Evolutionary conservation across 2,888 invertebrate species (phyloP).

Genomic region (Drymonia ruficornis): DNA sequence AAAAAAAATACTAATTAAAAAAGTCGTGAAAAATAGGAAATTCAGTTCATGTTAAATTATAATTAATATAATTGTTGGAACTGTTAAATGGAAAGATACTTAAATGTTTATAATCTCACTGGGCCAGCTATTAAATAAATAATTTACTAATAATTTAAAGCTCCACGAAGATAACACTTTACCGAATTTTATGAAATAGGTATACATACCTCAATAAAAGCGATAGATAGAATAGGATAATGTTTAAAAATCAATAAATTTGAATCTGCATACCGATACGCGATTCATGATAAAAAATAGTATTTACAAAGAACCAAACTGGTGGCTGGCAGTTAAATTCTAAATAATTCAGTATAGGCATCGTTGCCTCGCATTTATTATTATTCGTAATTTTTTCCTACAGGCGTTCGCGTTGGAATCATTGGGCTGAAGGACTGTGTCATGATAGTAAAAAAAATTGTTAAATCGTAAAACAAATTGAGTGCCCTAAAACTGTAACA

Average conservation of each 20-base stretch:
- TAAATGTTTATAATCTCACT: constrained; percentile 61
- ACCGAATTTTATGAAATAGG: constrained; percentile 32
- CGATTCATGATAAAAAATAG: constrained; percentile 26
- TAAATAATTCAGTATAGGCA: constrained; percentile 42
- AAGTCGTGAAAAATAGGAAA: constrained; percentile 31
- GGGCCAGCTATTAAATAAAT: constrained; percentile 61
- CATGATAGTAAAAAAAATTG: constrained; percentile 44
- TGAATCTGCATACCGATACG: constrained; percentile 48
- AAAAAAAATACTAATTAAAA: constrained; percentile 30
- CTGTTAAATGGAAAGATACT: constrained; percentile 37
- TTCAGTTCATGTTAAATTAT: constrained; percentile 42
- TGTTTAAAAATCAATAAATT: constrained; percentile 42
- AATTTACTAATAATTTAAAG: constrained; percentile 59
- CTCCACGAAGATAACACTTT: constrained; percentile 42
- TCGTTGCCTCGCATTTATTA: constrained; percentile 21
- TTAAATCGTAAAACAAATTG: constrained; percentile 23
- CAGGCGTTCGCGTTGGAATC: constrained; percentile 40
- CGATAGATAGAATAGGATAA: constrained; percentile 34
- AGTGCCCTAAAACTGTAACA: constrained; percentile 19
- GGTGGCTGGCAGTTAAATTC: constrained; percentile 36
- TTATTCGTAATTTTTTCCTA: constrained; percentile 40
- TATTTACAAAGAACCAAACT: constrained; percentile 53
- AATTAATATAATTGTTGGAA: constrained; percentile 40
- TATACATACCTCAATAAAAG: constrained; percentile 38
- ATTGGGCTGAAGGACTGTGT: constrained; percentile 44